These are phyloP conservation scores for Perizoma flavofasciatum DNA, from an alignment of 2,888 invertebrate species.

Conservation along the genomic window DNA sequence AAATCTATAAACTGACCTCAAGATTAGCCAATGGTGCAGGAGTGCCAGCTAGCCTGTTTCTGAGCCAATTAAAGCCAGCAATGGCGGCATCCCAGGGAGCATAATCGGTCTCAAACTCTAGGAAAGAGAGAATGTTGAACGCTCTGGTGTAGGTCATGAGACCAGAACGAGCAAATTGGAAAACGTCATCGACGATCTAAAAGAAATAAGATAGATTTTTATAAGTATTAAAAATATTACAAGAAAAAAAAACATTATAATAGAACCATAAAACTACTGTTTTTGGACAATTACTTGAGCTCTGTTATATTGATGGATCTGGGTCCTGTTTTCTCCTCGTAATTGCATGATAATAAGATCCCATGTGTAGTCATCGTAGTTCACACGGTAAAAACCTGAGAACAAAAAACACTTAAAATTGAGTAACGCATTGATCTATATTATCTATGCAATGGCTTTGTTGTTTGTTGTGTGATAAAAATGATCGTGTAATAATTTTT, in stretches of 20 bases:
- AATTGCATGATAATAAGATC: constrained; percentile 71
- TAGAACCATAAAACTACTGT: too few species aligned
- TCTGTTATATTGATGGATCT: constrained; percentile 86
- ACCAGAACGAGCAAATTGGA: constrained; percentile 89
- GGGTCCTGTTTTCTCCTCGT: constrained; percentile 50
- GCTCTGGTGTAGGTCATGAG: constrained; percentile 84
- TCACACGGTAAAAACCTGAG: constrained; percentile 85
- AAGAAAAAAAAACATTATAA: constrained; percentile 2
- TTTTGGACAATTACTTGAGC: constrained; percentile 81
- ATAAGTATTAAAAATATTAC: too few species aligned
- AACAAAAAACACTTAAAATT: not conserved
- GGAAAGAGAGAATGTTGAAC: constrained; percentile 87
- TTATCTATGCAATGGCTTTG: too few species aligned
- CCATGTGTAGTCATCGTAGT: constrained; percentile 86
- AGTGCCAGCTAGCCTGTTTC: constrained; percentile 61
- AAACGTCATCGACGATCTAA: constrained; percentile 89
- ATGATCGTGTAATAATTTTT: too few species aligned
- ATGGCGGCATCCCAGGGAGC: constrained; percentile 91
- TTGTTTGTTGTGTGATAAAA: too few species aligned
- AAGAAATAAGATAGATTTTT: constrained; percentile 12
- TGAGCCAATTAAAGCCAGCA: constrained; percentile 80
- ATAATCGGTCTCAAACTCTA: constrained; percentile 87
- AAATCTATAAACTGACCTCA: constrained; percentile 49
- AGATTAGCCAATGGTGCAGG: constrained; percentile 39
- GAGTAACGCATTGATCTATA: too few species aligned